Percentiles rank a stretch among this genome's conserved stretches.
Conservation (phyloP, 2,113 vertebrate species). For the Piliocolobus tephrosceles region DNA sequence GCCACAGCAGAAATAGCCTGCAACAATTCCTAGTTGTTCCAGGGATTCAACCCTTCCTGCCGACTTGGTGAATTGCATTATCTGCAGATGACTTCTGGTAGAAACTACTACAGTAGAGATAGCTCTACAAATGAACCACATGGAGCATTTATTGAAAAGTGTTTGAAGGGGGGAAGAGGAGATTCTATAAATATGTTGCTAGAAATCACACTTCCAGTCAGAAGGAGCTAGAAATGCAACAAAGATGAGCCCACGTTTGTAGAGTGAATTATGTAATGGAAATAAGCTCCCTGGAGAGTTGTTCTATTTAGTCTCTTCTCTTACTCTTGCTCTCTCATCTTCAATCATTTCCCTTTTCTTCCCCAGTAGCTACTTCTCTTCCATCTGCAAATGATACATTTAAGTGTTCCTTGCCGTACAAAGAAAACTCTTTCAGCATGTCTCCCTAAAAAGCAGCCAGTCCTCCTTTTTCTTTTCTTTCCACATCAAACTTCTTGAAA, state of each 20-base stretch:
- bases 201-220: slow-evolving; percentile 11
- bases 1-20: not conserved
- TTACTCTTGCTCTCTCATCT: slow-evolving; percentile 34
- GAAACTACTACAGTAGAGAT: not conserved
- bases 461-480: not conserved
- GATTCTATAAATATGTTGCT: not conserved
- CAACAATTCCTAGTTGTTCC: not conserved
- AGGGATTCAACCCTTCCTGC: not conserved
- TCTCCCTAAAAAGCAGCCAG: not conserved
- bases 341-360: slow-evolving; percentile 50
- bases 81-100: not conserved
- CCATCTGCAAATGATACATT: slow-evolving; percentile 51
- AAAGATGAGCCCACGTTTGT: slow-evolving; percentile 34
- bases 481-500: not conserved
- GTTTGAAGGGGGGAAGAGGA: not conserved
- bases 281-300: slow-evolving; percentile 40
- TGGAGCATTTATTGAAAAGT: not conserved
- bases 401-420: not conserved
- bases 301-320: slow-evolving; percentile 37
- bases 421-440: slow-evolving; percentile 31
- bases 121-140: not conserved
- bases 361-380: slow-evolving; percentile 31
- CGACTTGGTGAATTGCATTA: not conserved
- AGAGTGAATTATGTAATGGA: slow-evolving; percentile 41
- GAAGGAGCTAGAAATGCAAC: not conserved